Percentiles rank a stretch among this genome's conserved stretches.
phyloP scores from a whole-genome alignment of 2,797 vertebrate genomes.

The Myoxocephalus aenaeus region DNA sequence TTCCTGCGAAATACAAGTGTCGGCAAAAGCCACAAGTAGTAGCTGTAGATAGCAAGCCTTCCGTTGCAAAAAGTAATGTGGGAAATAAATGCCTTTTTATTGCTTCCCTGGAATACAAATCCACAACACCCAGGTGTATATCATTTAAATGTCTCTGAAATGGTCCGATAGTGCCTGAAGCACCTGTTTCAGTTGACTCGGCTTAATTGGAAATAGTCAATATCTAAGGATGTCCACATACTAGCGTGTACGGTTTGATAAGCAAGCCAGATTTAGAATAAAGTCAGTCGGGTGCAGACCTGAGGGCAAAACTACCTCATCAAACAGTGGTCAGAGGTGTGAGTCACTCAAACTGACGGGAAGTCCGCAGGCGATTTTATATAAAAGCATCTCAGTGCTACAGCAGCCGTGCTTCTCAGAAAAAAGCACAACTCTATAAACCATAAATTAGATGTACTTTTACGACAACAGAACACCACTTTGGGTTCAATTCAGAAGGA shows the following conservation, averaged over 20 bases:
- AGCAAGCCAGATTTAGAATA: conserved; percentile 8
- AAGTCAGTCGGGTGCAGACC: conserved; percentile 19
- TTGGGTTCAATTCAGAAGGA: neutral
- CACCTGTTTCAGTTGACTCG: neutral
- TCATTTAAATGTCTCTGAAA: conserved; percentile 24
- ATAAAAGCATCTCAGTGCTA: conserved; percentile 32
- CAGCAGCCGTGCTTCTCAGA: conserved; percentile 25
- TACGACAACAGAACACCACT: conserved; percentile 19
- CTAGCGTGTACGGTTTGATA: neutral
- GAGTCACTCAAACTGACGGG: conserved; percentile 44
- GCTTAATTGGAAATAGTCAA: neutral
- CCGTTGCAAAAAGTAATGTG: neutral
- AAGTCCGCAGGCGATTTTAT: conserved; percentile 47
- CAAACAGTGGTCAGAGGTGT: conserved; percentile 29
- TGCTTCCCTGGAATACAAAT: neutral
- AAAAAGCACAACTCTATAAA: conserved; percentile 39
- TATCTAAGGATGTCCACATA: neutral
- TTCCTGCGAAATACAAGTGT: neutral
- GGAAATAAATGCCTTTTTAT: neutral
- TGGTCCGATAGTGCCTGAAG: neutral
- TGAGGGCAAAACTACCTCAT: conserved; percentile 32
- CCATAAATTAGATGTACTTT: conserved; percentile 9
- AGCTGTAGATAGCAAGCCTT: neutral
- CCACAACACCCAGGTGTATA: neutral
- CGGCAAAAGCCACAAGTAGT: neutral